phyloP scores from a whole-genome alignment of 2,797 vertebrate species.

The Platyrinchus mystaceus region DNA sequence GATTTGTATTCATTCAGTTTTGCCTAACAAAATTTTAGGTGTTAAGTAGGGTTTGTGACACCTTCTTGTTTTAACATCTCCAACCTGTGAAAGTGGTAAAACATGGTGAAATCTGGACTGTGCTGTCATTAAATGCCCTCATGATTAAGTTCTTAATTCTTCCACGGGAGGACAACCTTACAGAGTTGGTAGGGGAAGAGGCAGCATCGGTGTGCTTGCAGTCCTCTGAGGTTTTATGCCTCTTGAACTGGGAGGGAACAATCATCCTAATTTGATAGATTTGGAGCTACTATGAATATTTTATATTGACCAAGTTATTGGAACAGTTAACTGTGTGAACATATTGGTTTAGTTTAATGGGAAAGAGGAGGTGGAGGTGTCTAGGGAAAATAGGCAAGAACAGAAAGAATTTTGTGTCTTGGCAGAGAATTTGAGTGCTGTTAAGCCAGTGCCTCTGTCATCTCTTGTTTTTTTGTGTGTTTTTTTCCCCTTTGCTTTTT shows the following conservation, averaged over 20 bases:
- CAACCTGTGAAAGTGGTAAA: constrained; percentile 11
- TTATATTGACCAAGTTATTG: constrained; percentile 50
- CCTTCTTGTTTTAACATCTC: constrained; percentile 24
- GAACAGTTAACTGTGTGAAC: constrained; percentile 30
- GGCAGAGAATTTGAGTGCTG: constrained; percentile 23
- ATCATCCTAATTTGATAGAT: background rate
- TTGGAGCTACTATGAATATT: constrained; percentile 37
- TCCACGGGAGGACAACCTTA: background rate
- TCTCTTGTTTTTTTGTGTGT: background rate
- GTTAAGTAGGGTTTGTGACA: constrained; percentile 46
- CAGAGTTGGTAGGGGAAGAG: background rate
- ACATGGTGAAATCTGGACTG: background rate
- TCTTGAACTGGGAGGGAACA: background rate
- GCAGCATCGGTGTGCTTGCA: background rate
- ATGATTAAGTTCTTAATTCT: background rate
- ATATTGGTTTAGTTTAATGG: constrained; percentile 56
- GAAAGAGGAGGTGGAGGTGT: constrained; percentile 51
- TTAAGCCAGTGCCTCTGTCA: constrained; percentile 24
- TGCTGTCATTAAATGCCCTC: background rate
- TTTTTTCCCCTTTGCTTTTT: background rate
- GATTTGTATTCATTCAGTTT: constrained; percentile 60
- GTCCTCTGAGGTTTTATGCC: background rate
- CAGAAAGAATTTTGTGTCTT: constrained; percentile 53
- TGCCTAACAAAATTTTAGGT: constrained; percentile 59
- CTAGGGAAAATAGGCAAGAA: constrained; percentile 51